phyloP scores from a whole-genome alignment of 2,888 invertebrate genomes.

The Drosophila ezoana region DNA sequence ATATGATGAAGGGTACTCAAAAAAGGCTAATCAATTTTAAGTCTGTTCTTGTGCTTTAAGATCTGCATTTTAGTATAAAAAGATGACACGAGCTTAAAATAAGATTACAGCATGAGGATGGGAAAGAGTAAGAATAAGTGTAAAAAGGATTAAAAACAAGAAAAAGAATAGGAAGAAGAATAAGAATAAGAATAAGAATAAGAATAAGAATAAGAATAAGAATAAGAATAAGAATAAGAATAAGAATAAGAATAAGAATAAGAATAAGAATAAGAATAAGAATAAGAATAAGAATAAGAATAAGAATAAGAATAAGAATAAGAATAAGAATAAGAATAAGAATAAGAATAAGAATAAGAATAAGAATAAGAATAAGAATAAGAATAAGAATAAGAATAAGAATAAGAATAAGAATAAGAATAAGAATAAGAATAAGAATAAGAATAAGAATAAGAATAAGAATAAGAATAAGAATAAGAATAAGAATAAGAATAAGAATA shows the following conservation, averaged over 20 bases:
- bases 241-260: neutral
- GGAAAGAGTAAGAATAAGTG: neutral
- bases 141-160: neutral
- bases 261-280: neutral
- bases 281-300: neutral
- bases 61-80: neutral
- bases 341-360: constrained; percentile 1
- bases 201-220: constrained; percentile 1
- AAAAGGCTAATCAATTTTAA: constrained; percentile 28
- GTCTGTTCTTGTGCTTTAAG: constrained; percentile 6
- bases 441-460: neutral
- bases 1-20: constrained; percentile 1
- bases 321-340: neutral
- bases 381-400: neutral
- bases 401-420: too few relatives aligned
- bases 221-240: neutral
- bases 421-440: too few relatives aligned
- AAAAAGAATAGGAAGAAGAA: neutral
- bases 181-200: neutral
- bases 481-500: constrained; percentile 1
- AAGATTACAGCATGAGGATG: neutral
- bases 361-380: neutral
- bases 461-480: neutral
- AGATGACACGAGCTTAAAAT: constrained; percentile 12
- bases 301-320: neutral